Evolutionary conservation across 2,113 vertebrate genomes (phyloP).

Genomic region (Felis catus): DNA sequence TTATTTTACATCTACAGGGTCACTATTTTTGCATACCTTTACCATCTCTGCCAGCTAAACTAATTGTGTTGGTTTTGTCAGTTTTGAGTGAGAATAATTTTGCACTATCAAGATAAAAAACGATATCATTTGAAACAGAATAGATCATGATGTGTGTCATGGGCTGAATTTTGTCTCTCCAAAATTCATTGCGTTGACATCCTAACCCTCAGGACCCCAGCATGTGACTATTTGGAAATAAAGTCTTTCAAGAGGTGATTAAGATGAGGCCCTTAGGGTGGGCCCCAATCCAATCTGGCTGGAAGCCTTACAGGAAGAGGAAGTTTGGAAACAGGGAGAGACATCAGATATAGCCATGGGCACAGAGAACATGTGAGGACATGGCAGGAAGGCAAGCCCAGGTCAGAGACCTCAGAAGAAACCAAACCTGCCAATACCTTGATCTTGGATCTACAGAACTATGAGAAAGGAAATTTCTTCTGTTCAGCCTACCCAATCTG

Average conservation of each 20-base stretch:
- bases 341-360: background rate
- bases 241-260: background rate
- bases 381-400: background rate
- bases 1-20: background rate
- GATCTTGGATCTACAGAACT: background rate
- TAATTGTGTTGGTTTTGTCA: background rate
- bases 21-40: background rate
- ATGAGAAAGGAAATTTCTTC: background rate
- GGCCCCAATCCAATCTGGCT: background rate
- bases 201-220: too few relatives aligned
- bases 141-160: background rate
- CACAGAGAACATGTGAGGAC: background rate
- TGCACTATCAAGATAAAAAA: background rate
- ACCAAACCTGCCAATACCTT: background rate
- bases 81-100: background rate
- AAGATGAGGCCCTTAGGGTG: background rate
- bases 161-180: background rate
- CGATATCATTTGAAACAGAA: background rate
- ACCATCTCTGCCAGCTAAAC: background rate
- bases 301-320: background rate
- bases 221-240: background rate
- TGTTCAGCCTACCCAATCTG: background rate
- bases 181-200: background rate
- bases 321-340: background rate
- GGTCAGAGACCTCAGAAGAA: background rate